phyloP scores from a whole-genome alignment of 2,113 vertebrate genomes.

The Nanorana parkeri region DNA sequence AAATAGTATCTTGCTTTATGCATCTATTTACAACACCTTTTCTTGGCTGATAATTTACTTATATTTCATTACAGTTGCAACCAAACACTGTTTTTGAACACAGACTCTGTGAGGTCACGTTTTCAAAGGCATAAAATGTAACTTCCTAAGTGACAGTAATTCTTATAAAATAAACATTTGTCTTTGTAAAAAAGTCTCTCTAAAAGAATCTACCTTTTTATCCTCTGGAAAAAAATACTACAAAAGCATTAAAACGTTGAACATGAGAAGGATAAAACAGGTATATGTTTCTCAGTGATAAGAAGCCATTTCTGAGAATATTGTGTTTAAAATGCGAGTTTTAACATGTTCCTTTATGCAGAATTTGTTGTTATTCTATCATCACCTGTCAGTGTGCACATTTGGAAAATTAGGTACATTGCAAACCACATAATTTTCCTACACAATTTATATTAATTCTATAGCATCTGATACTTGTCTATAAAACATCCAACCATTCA shows the following conservation, averaged over 20 bases:
- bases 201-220: conserved; percentile 44
- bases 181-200: conserved; percentile 53
- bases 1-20: background rate
- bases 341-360: background rate
- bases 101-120: conserved; percentile 43
- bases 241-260: conserved; percentile 29
- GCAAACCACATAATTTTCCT: too few species aligned
- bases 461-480: too few species aligned
- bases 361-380: background rate
- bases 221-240: conserved; percentile 34
- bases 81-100: conserved; percentile 46
- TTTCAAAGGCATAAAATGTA: conserved; percentile 51
- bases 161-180: conserved; percentile 54
- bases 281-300: conserved; percentile 50
- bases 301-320: conserved; percentile 26
- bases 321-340: background rate
- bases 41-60: conserved; percentile 40
- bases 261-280: conserved; percentile 45
- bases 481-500: too few species aligned
- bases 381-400: background rate
- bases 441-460: too few species aligned
- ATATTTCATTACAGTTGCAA: conserved; percentile 39
- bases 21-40: conserved; percentile 31
- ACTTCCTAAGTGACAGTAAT: conserved; percentile 49
- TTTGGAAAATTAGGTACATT: too few species aligned